Evolutionary conservation across 2,113 vertebrate genomes (phyloP).

Genomic region (Nothoprocta perdicaria): DNA sequence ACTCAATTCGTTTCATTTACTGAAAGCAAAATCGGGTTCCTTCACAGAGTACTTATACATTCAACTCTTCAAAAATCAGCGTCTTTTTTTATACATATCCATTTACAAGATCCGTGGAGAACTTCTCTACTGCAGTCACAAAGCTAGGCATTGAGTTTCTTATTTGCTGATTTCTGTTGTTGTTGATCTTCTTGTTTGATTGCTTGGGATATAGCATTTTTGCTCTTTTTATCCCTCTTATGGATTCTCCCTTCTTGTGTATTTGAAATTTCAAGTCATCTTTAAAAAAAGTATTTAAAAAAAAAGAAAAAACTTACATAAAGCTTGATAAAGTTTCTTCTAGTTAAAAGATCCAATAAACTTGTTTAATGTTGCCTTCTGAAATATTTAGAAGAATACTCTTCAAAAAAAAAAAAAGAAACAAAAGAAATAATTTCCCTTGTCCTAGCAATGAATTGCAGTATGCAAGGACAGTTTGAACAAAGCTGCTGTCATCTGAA

Average conservation of each 20-base stretch:
- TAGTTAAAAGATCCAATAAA: neutral
- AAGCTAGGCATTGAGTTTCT: neutral
- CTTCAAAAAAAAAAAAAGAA: neutral
- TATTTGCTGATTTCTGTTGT: too few relatives aligned
- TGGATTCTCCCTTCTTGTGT: neutral
- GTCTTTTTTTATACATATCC: neutral
- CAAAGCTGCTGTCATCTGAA: neutral
- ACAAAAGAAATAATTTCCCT: fast-evolving
- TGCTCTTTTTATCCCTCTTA: neutral
- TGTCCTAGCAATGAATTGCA: neutral
- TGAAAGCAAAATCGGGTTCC: neutral
- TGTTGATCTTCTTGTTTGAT: neutral
- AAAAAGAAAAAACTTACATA: neutral
- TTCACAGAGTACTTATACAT: neutral
- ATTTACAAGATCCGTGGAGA: neutral
- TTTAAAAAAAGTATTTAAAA: neutral
- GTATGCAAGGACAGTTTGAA: neutral
- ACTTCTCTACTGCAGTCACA: neutral
- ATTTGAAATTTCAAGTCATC: neutral
- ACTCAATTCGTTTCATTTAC: neutral
- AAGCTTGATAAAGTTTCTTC: neutral
- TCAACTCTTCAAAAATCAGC: neutral
- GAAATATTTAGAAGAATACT: neutral
- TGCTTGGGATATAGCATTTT: neutral
- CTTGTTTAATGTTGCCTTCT: too few relatives aligned